Evolutionary conservation across 2,888 invertebrate genomes (phyloP).

Genomic region (Eurytoma californica): DNA sequence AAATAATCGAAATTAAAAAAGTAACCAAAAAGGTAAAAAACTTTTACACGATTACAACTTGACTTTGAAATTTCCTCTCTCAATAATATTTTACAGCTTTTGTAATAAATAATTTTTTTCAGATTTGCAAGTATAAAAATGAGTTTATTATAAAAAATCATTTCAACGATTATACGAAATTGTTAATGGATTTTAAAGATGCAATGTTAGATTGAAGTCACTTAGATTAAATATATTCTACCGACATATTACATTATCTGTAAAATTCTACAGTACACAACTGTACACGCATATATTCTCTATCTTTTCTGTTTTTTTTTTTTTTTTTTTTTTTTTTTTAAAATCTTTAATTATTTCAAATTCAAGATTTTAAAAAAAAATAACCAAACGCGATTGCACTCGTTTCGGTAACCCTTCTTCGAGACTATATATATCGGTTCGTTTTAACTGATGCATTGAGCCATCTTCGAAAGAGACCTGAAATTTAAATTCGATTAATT

Average conservation of each 20-base stretch:
- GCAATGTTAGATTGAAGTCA: constrained; percentile 37
- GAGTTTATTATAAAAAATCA: constrained; percentile 20
- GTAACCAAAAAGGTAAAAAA: constrained; percentile 56
- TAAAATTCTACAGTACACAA: constrained; percentile 26
- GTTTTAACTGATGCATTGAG: constrained; percentile 74
- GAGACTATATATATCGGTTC: constrained; percentile 77
- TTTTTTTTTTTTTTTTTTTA: constrained; percentile 3
- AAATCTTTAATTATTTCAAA: constrained; percentile 47
- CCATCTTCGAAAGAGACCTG: constrained; percentile 77
- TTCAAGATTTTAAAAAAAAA: constrained; percentile 66
- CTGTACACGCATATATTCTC: constrained; percentile 43
- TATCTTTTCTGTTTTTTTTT: constrained; percentile 31
- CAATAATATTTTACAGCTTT: constrained; percentile 5
- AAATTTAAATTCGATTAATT: constrained; percentile 7
- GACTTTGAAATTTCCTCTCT: constrained; percentile 18
- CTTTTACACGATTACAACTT: constrained; percentile 7
- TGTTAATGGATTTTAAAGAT: constrained; percentile 14
- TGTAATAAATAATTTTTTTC: constrained; percentile 1
- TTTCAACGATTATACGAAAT: constrained; percentile 13
- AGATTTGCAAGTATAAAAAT: constrained; percentile 18
- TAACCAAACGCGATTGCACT: constrained; percentile 77
- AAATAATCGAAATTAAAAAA: constrained; percentile 56
- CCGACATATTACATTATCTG: constrained; percentile 1
- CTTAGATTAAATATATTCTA: constrained; percentile 42
- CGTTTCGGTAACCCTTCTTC: constrained; percentile 78